phyloP scores from a whole-genome alignment of 2,797 vertebrate genomes.

The Dendrocincla tyrannina region DNA sequence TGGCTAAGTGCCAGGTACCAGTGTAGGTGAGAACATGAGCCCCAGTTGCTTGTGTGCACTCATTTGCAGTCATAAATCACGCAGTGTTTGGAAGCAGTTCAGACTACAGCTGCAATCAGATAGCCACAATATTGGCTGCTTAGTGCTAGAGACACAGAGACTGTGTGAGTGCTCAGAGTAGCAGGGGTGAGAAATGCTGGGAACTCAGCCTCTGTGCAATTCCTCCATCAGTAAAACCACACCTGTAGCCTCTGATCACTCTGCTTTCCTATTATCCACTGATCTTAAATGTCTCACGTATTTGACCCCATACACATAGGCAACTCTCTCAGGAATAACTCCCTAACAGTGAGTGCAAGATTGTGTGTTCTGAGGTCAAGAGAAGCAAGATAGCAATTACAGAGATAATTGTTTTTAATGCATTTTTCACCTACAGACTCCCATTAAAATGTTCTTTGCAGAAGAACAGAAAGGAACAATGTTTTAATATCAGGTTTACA shows the following conservation, averaged over 20 bases:
- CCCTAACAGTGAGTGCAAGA: background rate
- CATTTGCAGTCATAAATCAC: slow-evolving; percentile 39
- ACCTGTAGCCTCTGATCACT: background rate
- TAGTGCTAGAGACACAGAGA: background rate
- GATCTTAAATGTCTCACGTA: background rate
- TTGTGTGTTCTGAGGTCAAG: slow-evolving; percentile 32
- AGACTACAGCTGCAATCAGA: background rate
- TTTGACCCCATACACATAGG: slow-evolving; percentile 16
- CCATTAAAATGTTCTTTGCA: slow-evolving; percentile 47
- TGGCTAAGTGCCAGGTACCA: background rate
- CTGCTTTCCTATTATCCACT: background rate
- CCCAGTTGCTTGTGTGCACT: background rate
- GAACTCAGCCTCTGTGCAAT: background rate
- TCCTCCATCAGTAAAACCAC: background rate
- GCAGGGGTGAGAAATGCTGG: background rate
- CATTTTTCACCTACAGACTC: slow-evolving; percentile 43
- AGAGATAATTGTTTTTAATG: slow-evolving; percentile 59
- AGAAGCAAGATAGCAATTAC: slow-evolving; percentile 41
- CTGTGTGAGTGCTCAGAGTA: background rate
- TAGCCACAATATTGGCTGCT: background rate
- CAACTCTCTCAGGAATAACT: slow-evolving; percentile 1
- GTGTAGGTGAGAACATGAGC: background rate
- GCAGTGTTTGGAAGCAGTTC: background rate
- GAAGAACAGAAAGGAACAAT: slow-evolving; percentile 27
- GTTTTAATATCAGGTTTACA: slow-evolving; percentile 49